Conservation (phyloP, 2,797 vertebrate species). For the Macropus fuliginosus region DNA sequence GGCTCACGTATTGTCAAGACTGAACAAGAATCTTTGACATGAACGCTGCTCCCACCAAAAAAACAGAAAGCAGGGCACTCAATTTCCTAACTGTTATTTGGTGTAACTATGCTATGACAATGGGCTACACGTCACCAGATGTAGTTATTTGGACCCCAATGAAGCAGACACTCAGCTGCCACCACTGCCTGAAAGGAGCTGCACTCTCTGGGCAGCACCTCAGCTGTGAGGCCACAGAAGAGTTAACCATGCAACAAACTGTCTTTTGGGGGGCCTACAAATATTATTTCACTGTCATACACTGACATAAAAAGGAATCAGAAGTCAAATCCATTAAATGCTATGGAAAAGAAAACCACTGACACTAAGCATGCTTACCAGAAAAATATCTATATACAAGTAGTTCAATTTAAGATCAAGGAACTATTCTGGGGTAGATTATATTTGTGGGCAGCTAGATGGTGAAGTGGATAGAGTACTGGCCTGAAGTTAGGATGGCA, state of each 20-base stretch:
- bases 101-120: constrained; percentile 15
- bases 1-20: constrained; percentile 23
- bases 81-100: constrained; percentile 17
- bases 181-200: constrained; percentile 35
- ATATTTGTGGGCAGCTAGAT: neutral
- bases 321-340: constrained; percentile 62
- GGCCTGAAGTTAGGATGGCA: neutral
- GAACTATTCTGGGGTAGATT: constrained; percentile 24
- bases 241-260: constrained; percentile 33
- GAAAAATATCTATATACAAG: constrained; percentile 35
- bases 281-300: constrained; percentile 43
- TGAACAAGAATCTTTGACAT: constrained; percentile 49
- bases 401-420: constrained; percentile 33
- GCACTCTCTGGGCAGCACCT: neutral
- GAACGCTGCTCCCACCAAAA: neutral
- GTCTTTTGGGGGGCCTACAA: constrained; percentile 43
- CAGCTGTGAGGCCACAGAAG: constrained; percentile 49
- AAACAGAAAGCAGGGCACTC: constrained; percentile 61
- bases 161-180: neutral
- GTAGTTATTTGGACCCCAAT: constrained; percentile 34
- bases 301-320: constrained; percentile 66
- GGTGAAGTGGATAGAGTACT: neutral
- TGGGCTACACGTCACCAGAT: neutral
- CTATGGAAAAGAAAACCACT: constrained; percentile 61
- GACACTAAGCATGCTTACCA: neutral